Evolutionary conservation across 2,113 vertebrate species (phyloP).

Genomic region (Sardina pilchardus): DNA sequence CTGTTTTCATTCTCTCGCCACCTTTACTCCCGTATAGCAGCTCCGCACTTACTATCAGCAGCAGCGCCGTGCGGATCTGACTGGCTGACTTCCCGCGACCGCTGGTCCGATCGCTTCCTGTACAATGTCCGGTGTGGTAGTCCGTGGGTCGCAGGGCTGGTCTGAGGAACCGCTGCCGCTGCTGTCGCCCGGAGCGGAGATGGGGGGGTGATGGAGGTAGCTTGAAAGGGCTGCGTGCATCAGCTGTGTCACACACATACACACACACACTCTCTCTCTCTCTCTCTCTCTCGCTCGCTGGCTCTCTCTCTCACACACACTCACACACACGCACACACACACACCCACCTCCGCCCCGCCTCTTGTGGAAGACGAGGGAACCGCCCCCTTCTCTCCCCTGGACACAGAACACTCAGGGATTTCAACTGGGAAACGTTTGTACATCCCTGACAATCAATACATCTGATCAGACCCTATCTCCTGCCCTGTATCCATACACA

Average conservation of each 20-base stretch:
- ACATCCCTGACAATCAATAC: not conserved
- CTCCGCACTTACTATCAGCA: slow-evolving; percentile 49
- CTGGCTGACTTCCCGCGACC: slow-evolving; percentile 6
- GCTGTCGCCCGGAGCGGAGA: slow-evolving; percentile 33
- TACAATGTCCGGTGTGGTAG: not conserved
- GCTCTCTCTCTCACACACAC: too few relatives aligned
- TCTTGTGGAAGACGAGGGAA: slow-evolving; percentile 25
- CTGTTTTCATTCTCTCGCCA: slow-evolving; percentile 2
- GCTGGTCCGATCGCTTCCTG: slow-evolving; percentile 2
- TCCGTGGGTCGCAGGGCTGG: slow-evolving; percentile 24
- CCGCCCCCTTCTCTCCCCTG: slow-evolving; percentile 34
- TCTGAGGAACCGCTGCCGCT: not conserved
- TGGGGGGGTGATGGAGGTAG: slow-evolving; percentile 47
- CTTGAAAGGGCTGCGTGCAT: slow-evolving; percentile 43
- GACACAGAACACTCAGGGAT: not conserved
- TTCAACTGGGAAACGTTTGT: not conserved
- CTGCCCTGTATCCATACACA: not conserved
- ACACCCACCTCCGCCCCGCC: slow-evolving; percentile 61
- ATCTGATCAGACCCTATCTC: not conserved
- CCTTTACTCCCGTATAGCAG: slow-evolving; percentile 23
- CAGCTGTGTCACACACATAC: slow-evolving; percentile 55
- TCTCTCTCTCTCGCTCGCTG: slow-evolving; percentile 27
- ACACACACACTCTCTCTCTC: not conserved
- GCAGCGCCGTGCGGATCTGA: slow-evolving; percentile 24
- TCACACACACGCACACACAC: not conserved